A percentile compares a stretch with the other conserved stretches of the same genome.
Conservation (phyloP, 2,888 invertebrate species). For the Creontiades dilutus region DNA sequence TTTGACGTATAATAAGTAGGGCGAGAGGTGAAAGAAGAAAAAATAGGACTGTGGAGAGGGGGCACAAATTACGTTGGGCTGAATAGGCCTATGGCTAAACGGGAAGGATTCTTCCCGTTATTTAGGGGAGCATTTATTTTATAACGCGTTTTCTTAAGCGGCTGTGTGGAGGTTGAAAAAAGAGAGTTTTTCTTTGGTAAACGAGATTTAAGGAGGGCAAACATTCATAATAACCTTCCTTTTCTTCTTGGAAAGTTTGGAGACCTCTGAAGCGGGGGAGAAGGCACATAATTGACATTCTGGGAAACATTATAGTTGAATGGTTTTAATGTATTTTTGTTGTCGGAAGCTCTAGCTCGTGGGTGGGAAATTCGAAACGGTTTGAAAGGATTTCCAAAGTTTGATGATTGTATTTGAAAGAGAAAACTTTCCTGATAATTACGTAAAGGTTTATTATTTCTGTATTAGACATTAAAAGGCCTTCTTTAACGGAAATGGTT, state of each 20-base stretch:
- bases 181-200: conserved; percentile 9
- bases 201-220: conserved; percentile 2
- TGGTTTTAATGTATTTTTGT: no score
- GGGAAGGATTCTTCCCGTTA: conserved; percentile 12
- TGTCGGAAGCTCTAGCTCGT: no score
- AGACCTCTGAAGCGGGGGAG: background rate
- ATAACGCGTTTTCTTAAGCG: background rate
- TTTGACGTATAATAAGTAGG: background rate
- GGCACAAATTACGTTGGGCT: conserved; percentile 16
- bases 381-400: no score
- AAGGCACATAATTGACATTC: background rate
- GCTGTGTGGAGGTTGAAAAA: background rate
- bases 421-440: no score
- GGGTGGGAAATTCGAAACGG: no score
- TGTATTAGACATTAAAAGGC: no score
- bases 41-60: background rate
- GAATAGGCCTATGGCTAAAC: conserved; percentile 11
- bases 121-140: conserved; percentile 9
- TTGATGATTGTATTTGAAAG: no score
- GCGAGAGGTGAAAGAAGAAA: background rate
- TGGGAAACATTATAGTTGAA: background rate
- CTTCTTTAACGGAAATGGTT: no score
- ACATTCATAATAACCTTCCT: conserved; percentile 14
- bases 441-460: no score
- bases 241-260: background rate